These are phyloP conservation scores for Chelon labrosus DNA, from an alignment of 2,797 vertebrate genomes.

Conservation along the genomic window DNA sequence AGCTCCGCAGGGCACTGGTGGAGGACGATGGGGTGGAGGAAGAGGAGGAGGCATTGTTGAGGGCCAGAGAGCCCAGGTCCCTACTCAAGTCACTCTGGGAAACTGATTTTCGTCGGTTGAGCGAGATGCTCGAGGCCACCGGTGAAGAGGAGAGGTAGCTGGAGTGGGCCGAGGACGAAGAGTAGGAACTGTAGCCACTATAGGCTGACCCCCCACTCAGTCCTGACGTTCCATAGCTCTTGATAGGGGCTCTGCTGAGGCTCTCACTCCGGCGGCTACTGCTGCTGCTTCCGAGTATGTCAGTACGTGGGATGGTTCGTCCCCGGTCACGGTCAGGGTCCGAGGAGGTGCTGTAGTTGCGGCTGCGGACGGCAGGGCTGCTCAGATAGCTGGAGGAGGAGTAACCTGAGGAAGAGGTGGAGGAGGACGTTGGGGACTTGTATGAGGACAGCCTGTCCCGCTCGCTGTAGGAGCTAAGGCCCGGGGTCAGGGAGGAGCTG, in stretches of 20 bases:
- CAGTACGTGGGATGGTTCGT: constrained; percentile 86
- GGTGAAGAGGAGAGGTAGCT: constrained; percentile 88
- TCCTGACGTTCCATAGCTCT: constrained; percentile 78
- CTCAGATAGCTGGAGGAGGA: constrained; percentile 89
- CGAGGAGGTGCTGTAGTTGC: constrained; percentile 87
- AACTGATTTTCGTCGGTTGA: constrained; percentile 90
- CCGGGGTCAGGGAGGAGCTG: constrained; percentile 88
- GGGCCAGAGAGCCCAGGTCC: constrained; percentile 89
- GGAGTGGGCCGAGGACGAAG: constrained; percentile 76
- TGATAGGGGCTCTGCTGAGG: constrained; percentile 84
- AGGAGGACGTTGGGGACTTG: constrained; percentile 84
- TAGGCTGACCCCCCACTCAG: constrained; percentile 89
- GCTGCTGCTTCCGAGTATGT: constrained; percentile 82
- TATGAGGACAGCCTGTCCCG: constrained; percentile 89
- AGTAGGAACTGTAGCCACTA: constrained; percentile 77
- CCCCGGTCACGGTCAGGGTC: constrained; percentile 87
- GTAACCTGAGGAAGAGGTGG: constrained; percentile 87
- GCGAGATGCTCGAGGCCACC: constrained; percentile 76
- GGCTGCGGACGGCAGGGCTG: constrained; percentile 72
- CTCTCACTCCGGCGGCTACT: constrained; percentile 85
- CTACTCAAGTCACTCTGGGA: constrained; percentile 94
- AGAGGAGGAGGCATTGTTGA: constrained; percentile 79
- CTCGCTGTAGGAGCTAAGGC: constrained; percentile 86
- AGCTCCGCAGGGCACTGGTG: constrained; percentile 86
- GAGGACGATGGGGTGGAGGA: constrained; percentile 79